phyloP scores from a whole-genome alignment of 2,888 invertebrate species.

The Spilarctia lutea region DNA sequence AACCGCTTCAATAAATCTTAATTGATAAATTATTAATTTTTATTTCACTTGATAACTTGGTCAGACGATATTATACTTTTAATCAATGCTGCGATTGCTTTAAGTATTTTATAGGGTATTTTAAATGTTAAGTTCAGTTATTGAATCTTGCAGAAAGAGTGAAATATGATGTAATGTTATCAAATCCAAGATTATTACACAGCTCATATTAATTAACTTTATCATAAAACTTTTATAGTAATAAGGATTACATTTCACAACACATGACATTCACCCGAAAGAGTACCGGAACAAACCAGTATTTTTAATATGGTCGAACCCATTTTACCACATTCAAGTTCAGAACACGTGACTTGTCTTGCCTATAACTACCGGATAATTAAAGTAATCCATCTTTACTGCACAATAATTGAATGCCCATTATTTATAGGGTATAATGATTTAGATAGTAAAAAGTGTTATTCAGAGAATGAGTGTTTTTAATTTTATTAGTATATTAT shows the following conservation, averaged over 20 bases:
- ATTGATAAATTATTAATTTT: slow-evolving; percentile 22
- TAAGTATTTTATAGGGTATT: neutral
- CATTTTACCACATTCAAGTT: neutral
- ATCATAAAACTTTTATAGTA: neutral
- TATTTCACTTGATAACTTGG: slow-evolving; percentile 5
- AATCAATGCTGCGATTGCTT: slow-evolving; percentile 7
- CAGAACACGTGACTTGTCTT: neutral
- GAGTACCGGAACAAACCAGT: neutral
- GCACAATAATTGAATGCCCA: slow-evolving; percentile 15
- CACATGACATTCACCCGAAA: neutral
- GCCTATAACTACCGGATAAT: neutral
- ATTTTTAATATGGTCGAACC: neutral
- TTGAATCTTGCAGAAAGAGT: neutral
- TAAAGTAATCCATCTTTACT: neutral
- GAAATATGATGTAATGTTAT: neutral
- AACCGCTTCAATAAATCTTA: slow-evolving; percentile 30
- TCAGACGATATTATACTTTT: slow-evolving; percentile 12
- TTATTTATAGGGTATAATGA: slow-evolving; percentile 51
- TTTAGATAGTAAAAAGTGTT: slow-evolving; percentile 45
- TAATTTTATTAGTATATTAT: slow-evolving; percentile 54
- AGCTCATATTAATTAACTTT: neutral
- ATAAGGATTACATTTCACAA: neutral
- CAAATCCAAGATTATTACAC: neutral
- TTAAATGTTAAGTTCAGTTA: neutral
- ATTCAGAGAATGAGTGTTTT: slow-evolving; percentile 45